A percentile compares a stretch with the other conserved stretches of the same genome.
Evolutionary conservation across 2,797 vertebrate genomes (phyloP).

Genomic region (Periparus ater): DNA sequence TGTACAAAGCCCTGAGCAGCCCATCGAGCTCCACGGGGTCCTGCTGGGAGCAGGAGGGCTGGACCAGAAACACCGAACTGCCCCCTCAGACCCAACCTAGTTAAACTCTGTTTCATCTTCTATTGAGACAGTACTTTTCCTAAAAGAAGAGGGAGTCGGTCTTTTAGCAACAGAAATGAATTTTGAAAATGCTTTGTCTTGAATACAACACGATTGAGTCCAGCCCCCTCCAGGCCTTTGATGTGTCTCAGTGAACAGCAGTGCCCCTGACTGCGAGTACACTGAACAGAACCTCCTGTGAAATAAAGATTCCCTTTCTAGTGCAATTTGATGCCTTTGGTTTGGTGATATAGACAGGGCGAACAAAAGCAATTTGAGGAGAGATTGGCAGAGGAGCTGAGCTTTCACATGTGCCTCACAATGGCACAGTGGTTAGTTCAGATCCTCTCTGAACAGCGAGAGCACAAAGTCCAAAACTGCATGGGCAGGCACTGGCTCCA

Average conservation of each 20-base stretch:
- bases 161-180: slow-evolving; percentile 5
- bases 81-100: not conserved
- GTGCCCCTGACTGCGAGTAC: not conserved
- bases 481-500: not conserved
- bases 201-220: not conserved
- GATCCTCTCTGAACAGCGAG: not conserved
- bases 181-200: not conserved
- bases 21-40: not conserved
- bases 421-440: slow-evolving; percentile 26
- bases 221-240: not conserved
- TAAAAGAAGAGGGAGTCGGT: not conserved
- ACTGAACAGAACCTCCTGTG: slow-evolving; percentile 25
- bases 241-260: not conserved
- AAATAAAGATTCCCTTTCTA: not conserved
- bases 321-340: slow-evolving; percentile 5
- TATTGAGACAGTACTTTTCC: not conserved
- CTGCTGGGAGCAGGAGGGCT: not conserved
- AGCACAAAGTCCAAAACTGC: slow-evolving; percentile 27
- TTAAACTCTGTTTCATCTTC: not conserved
- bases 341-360: not conserved
- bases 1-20: not conserved
- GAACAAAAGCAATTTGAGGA: slow-evolving; percentile 15
- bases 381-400: not conserved
- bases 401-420: not conserved
- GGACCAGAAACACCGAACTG: not conserved